Conservation (phyloP, 2,797 vertebrate genomes). For the Phoxinus dragarum region DNA sequence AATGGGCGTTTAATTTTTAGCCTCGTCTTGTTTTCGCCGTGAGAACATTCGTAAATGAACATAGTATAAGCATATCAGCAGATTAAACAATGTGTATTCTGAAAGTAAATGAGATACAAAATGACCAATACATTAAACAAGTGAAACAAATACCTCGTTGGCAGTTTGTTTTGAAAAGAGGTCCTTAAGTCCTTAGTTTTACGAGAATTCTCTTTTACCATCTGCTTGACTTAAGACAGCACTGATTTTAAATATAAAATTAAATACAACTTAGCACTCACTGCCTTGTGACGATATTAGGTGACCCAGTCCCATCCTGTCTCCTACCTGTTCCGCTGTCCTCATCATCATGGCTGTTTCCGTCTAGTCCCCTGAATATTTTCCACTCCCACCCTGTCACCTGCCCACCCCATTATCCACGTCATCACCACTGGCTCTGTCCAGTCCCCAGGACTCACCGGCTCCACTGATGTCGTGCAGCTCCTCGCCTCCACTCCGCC, state of each 20-base stretch:
- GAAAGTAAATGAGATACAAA: neutral
- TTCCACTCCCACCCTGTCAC: no score
- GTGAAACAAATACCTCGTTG: neutral
- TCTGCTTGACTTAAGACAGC: neutral
- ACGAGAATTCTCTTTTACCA: neutral
- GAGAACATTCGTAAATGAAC: neutral
- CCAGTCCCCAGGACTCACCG: neutral
- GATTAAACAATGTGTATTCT: neutral
- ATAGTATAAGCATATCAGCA: neutral
- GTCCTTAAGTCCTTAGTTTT: neutral
- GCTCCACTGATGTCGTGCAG: neutral
- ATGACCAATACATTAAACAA: neutral
- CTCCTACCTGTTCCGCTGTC: neutral
- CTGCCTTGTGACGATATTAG: neutral
- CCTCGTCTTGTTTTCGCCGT: neutral
- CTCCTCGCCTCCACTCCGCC: neutral
- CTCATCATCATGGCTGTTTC: no score
- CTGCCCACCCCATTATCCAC: neutral
- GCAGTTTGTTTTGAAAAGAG: neutral
- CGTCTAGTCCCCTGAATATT: no score
- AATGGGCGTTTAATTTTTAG: neutral
- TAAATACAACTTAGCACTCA: neutral
- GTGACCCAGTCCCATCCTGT: neutral
- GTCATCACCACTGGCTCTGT: neutral
- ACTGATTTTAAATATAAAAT: neutral